phyloP scores from a whole-genome alignment of 1,140 invertebrate genomes.

The Cataglyphis hispanica region DNA sequence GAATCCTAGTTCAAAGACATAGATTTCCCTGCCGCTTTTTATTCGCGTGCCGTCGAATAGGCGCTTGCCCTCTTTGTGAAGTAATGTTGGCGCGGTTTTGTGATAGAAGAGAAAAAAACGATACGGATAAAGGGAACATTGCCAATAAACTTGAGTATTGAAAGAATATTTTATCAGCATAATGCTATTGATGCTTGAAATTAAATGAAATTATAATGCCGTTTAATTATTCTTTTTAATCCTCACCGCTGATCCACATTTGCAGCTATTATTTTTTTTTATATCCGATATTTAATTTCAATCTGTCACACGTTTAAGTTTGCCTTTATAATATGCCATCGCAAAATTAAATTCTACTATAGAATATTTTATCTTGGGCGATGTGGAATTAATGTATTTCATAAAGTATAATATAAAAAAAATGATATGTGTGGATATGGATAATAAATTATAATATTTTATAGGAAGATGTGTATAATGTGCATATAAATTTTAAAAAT shows the following conservation, averaged over 20 bases:
- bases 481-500: background rate
- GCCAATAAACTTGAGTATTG: slow-evolving; percentile 23
- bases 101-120: background rate
- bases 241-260: background rate
- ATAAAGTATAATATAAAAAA: slow-evolving; percentile 15
- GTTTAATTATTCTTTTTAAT: slow-evolving; percentile 40
- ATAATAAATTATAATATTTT: background rate
- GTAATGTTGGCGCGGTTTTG: background rate
- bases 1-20: slow-evolving; percentile 61
- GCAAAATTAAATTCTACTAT: slow-evolving; percentile 19
- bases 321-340: slow-evolving; percentile 9
- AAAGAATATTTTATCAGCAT: slow-evolving; percentile 43
- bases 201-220: slow-evolving; percentile 41
- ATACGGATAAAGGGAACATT: slow-evolving; percentile 4
- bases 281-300: slow-evolving; percentile 38
- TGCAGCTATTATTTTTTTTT: slow-evolving; percentile 34
- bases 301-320: slow-evolving; percentile 2
- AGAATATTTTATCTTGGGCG: slow-evolving; percentile 32
- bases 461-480: background rate
- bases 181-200: slow-evolving; percentile 30
- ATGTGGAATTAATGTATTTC: slow-evolving; percentile 10
- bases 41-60: slow-evolving; percentile 43
- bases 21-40: slow-evolving; percentile 49
- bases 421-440: background rate
- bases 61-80: slow-evolving; percentile 41